Base-by-base conservation (phyloP, 2,113 vertebrate genomes). In the Verasper variegatus region DNA sequence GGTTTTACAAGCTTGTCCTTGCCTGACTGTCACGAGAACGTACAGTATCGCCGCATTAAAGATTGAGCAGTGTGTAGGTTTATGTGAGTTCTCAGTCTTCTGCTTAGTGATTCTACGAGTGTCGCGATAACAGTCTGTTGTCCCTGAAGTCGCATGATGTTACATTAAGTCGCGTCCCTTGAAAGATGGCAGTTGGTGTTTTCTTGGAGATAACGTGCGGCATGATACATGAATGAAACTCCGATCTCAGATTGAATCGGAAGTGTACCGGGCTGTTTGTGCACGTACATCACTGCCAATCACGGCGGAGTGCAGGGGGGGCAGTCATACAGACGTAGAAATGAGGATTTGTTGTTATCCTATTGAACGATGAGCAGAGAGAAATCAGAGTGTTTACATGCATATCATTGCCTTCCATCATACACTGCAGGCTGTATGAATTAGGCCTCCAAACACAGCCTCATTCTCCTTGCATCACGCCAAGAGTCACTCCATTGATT, bases 401-500 rank as follows among this genome's bases (percentile, higher is more conserved):
- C 84, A 88, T 85, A 90, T 94, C 90, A 93, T 93, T 92, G 87
- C 76, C 87, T 90, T 91, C 88, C 88, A 91, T 93, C 89, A 91
- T 90, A 91, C 86, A 91, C 89, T 88, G 85, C 85, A 60, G 87
- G 87, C 90, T 92, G 88, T 89, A 82, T 92, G 93, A 94, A 92
- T 94, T 93, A 90, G 85, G 79, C 59, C 86, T 52, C 79, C 84
- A 87, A 86, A 87, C 79, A 66, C 85, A 71, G 82, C 78, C 91
- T 89, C 88, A 89, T 91, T 92, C 89, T 90, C 89, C 78, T 88
- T 88, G 89, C 89, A 92, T 93, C 90, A 92, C 87, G 75, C 82
- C 88, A 87, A 95, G 94, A 96, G 95, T 95, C 95, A 94, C 96
- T 94, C 95, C 96, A 97, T 97, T 97, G 97, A 98, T 98, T 97